Percentiles rank a stretch among this genome's conserved stretches.
phyloP scores from a whole-genome alignment of 2,797 vertebrate genomes.

The Adelosebastes latens region DNA sequence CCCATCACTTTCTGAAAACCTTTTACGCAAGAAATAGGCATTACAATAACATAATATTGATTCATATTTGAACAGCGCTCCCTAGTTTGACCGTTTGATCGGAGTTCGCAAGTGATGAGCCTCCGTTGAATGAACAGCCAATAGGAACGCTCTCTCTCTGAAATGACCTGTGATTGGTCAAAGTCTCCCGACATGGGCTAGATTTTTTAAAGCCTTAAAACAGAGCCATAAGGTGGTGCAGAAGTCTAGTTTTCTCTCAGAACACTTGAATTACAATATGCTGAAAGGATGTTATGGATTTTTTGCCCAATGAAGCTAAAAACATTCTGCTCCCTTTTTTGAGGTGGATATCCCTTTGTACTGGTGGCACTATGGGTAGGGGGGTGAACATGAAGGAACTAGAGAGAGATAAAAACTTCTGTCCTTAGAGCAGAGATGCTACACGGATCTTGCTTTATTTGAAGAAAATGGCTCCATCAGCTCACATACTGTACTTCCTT shows the following conservation, averaged over 20 bases:
- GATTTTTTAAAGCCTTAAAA: background rate
- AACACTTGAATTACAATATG: background rate
- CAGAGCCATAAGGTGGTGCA: background rate
- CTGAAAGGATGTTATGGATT: background rate
- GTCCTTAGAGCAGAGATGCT: background rate
- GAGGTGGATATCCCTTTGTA: slow-evolving; percentile 17
- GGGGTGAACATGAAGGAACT: background rate
- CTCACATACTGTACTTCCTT: slow-evolving; percentile 29
- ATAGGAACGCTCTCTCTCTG: no score
- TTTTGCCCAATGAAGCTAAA: background rate
- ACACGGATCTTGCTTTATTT: background rate
- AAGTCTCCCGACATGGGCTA: no score
- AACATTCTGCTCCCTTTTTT: background rate
- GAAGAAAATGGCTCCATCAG: slow-evolving; percentile 21
- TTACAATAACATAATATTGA: no score
- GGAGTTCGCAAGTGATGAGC: no score
- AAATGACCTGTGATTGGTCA: no score
- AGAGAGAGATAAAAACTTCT: background rate
- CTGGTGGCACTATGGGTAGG: background rate
- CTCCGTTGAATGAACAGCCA: no score
- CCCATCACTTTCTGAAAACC: no score
- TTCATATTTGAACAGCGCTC: no score
- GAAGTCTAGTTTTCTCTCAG: no score
- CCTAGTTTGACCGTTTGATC: no score
- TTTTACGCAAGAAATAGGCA: no score